Percentiles rank a stretch among this genome's conserved stretches.
Evolutionary conservation across 64 coral and sea anemone genomes (phyloP).

Genomic region (Exaiptasia diaphana): DNA sequence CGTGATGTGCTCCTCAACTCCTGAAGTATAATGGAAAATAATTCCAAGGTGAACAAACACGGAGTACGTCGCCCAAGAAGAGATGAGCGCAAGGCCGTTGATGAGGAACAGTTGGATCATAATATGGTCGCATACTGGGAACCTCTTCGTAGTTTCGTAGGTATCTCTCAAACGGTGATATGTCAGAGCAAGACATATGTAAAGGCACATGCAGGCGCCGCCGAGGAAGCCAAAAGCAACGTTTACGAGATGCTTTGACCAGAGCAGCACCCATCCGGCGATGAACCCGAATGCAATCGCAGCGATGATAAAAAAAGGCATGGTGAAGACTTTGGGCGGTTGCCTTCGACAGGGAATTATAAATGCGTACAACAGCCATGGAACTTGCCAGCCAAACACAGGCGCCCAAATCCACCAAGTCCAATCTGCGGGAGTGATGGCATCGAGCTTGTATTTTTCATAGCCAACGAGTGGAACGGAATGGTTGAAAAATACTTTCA

Average conservation of each 20-base stretch:
- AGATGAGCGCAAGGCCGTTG: constrained; percentile 73
- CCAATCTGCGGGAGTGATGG: constrained; percentile 77
- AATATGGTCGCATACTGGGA: constrained; percentile 58
- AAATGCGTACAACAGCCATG: constrained; percentile 68
- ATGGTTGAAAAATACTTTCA: constrained; percentile 68
- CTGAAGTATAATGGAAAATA: constrained; percentile 55
- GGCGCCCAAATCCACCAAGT: constrained; percentile 81
- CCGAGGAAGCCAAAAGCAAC: constrained; percentile 59
- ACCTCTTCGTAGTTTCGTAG: constrained; percentile 18
- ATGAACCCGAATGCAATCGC: constrained; percentile 68
- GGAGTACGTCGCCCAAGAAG: constrained; percentile 66
- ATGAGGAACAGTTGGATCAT: constrained; percentile 62
- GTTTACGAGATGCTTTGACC: constrained; percentile 74
- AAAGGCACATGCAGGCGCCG: constrained; percentile 31
- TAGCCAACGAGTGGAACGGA: constrained; percentile 44
- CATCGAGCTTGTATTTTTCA: constrained; percentile 55
- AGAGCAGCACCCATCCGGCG: constrained; percentile 76
- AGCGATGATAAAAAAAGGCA: constrained; percentile 69
- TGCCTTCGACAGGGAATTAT: constrained; percentile 58
- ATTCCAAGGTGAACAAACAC: constrained; percentile 60
- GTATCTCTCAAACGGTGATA: constrained; percentile 59
- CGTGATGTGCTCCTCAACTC: constrained; percentile 69
- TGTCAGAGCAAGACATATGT: constrained; percentile 45
- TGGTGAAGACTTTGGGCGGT: constrained; percentile 52
- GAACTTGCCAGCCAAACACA: constrained; percentile 75